phyloP scores from a whole-genome alignment of 2,113 vertebrate genomes.

The Rhea americana region DNA sequence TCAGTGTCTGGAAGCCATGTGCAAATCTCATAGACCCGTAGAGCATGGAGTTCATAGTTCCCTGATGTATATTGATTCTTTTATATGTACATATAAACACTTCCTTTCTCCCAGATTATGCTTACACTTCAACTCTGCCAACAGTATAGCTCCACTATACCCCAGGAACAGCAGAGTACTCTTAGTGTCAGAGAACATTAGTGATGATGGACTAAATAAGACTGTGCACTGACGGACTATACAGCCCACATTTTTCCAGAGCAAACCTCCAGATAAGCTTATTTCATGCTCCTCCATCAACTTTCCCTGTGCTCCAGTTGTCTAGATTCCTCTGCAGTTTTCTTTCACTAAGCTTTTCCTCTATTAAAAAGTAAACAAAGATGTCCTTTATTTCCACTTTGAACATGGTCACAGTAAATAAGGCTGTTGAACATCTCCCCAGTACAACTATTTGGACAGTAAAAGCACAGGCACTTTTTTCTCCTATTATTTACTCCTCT shows the following conservation, averaged over 20 bases:
- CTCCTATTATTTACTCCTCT: background rate
- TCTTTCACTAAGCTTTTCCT: background rate
- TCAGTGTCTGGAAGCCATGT: background rate
- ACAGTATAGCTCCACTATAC: background rate
- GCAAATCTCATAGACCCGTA: background rate
- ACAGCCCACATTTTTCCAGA: background rate
- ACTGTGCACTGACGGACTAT: background rate
- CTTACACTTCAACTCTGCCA: background rate
- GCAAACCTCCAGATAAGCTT: background rate
- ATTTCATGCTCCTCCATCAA: background rate
- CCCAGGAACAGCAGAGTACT: background rate
- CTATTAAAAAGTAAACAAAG: background rate
- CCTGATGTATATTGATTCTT: fast-evolving
- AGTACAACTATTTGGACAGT: background rate
- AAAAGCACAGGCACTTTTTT: background rate
- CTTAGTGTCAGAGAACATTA: background rate
- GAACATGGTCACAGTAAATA: fast-evolving
- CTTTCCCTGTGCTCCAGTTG: background rate
- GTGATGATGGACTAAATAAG: background rate
- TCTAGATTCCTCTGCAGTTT: background rate
- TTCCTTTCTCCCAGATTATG: background rate
- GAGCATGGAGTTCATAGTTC: background rate
- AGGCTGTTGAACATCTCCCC: background rate
- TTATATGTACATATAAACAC: background rate
- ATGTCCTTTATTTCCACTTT: background rate